phyloP scores from a whole-genome alignment of 2,888 invertebrate species.

The Escarpia spicata region DNA sequence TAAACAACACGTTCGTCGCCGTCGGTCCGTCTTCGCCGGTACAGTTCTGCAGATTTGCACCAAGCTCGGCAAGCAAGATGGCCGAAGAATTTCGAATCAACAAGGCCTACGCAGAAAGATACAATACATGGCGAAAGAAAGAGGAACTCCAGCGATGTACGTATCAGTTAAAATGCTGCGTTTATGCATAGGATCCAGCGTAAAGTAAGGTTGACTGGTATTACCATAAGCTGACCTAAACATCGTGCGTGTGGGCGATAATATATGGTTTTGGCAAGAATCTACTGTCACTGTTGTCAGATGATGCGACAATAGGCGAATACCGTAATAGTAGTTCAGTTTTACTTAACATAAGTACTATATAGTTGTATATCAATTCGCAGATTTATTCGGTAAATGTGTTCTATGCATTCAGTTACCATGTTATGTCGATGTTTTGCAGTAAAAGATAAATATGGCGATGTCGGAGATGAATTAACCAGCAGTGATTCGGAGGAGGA shows the following conservation, averaged over 20 bases:
- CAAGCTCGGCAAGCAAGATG: background rate
- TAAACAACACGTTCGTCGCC: background rate
- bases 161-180: constrained; percentile 26
- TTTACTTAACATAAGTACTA: no score
- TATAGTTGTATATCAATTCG: no score
- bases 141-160: constrained; percentile 78
- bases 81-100: constrained; percentile 69
- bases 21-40: background rate
- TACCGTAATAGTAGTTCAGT: no score
- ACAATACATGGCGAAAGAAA: constrained; percentile 84
- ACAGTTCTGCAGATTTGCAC: background rate
- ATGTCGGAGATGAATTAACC: constrained; percentile 68
- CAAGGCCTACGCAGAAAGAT: constrained; percentile 83
- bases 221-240: background rate
- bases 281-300: no score
- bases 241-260: background rate
- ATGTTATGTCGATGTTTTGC: constrained; percentile 32
- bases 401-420: background rate
- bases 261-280: background rate
- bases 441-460: constrained; percentile 82
- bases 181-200: background rate
- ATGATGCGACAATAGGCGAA: no score
- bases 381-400: no score
- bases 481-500: constrained; percentile 64
- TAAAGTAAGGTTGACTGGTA: background rate